These are phyloP conservation scores for Cladopsammia gracilis DNA, from an alignment of 64 coral and sea anemone genomes.

Conservation along the genomic window DNA sequence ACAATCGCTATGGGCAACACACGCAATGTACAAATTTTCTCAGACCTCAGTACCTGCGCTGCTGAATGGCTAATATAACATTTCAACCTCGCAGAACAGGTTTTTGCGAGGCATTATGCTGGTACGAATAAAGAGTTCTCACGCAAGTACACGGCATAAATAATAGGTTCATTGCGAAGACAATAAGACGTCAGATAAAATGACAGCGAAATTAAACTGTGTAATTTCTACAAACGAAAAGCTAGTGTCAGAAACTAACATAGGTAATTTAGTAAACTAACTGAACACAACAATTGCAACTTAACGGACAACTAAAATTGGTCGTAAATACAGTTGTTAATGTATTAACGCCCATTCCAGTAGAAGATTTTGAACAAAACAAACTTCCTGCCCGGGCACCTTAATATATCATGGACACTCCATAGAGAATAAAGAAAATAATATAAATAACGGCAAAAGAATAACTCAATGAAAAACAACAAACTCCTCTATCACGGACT, in stretches of 20 bases:
- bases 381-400: too few species aligned
- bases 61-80: background rate
- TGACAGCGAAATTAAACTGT: background rate
- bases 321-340: too few species aligned
- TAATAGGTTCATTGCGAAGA: too few species aligned
- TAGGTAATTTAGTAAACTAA: background rate
- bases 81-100: background rate
- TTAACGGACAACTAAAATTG: background rate
- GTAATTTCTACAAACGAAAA: background rate
- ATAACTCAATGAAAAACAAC: too few species aligned
- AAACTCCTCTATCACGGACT: too few species aligned
- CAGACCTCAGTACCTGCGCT: background rate
- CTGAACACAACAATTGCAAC: background rate
- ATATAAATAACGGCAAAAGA: too few species aligned
- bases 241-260: background rate
- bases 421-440: too few species aligned
- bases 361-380: too few species aligned
- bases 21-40: background rate
- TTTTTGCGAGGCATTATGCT: background rate
- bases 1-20: slow-evolving; percentile 3
- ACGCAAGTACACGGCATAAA: background rate
- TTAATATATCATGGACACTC: too few species aligned
- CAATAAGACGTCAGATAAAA: background rate
- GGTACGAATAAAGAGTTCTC: background rate
- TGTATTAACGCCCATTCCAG: too few species aligned